Conservation (phyloP, 1,140 invertebrate genomes). For the Psix sp. region DNA sequence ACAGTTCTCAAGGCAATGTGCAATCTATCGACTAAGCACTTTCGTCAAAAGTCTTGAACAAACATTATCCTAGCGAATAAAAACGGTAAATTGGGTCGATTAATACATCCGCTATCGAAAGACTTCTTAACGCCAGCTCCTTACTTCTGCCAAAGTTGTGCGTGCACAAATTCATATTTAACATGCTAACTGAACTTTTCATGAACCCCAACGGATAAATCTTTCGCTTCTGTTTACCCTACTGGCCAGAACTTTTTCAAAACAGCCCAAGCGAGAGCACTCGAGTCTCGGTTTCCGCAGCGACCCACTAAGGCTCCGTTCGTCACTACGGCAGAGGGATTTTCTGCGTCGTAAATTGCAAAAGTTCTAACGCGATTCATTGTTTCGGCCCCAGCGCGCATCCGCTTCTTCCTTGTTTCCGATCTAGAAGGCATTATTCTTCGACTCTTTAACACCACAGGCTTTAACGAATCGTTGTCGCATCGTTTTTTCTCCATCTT, state of each 20-base stretch:
- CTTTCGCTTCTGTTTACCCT: slow-evolving; percentile 39
- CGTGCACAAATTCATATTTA: slow-evolving; percentile 35
- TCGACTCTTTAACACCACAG: slow-evolving; percentile 28
- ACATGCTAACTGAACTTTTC: slow-evolving; percentile 24
- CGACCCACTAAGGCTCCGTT: slow-evolving; percentile 18
- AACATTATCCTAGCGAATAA: too few species aligned
- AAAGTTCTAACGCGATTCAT: slow-evolving; percentile 66
- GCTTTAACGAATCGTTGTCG: slow-evolving; percentile 30
- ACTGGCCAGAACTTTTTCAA: slow-evolving; percentile 42
- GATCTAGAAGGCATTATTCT: slow-evolving; percentile 58
- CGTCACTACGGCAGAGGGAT: slow-evolving; percentile 50
- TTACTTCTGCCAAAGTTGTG: neutral
- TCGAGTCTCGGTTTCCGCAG: slow-evolving; percentile 33
- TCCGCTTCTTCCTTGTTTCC: slow-evolving; percentile 64
- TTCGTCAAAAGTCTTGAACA: too few species aligned
- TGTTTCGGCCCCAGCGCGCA: slow-evolving; percentile 57
- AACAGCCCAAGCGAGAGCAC: slow-evolving; percentile 33
- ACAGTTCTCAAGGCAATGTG: too few species aligned
- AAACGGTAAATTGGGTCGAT: too few species aligned
- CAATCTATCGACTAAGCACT: too few species aligned
- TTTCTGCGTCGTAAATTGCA: slow-evolving; percentile 70
- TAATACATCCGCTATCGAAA: neutral
- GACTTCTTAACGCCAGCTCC: neutral
- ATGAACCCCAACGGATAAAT: slow-evolving; percentile 39
- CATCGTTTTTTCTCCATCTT: slow-evolving; percentile 11